Base-by-base conservation (phyloP, 2,113 vertebrate species). In the Fregetta grallaria region DNA sequence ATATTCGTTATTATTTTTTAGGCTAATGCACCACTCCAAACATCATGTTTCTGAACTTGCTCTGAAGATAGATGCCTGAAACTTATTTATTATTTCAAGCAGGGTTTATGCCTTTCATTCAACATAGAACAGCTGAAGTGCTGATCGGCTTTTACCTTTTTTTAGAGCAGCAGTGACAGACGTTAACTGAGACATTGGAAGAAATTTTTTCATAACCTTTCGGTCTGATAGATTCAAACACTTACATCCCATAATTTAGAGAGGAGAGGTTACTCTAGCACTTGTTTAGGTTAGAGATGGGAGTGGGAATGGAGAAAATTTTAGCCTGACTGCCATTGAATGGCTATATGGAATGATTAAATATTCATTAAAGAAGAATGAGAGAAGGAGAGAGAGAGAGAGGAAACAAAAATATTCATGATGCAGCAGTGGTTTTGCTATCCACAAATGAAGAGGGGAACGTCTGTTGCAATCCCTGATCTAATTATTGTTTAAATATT, bases 401-500 rank as follows among this genome's bases (percentile, higher is more conserved):
- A 27, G 38, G 72, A 71, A 87, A 86, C 34, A 92, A 83, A 91
- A 83, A 73, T 73, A 76, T 76, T 91, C 29, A 40, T 59, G 34
- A 52, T 68, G 40, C 53, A 88, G 38, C 34, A 36, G 23, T 80
- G 23, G 1, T 92, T 82, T 84, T 81, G 5, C 27, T n/a, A 72
- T 81, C 56, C 47, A 25, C 30, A 80, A 50, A 75, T 30, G 38
- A 78, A 81, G 84, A 87, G 42, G n/a, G 27, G 89, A 89, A 74
- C 21, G 9, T 93, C 76, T 56, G 21, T 58, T 89, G 50, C 70
- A 93, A 52, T 85, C 38, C 52, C 56, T 79, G 66, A 78, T 90
- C 70, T 88, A 90, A 88, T 95, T 82, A 75, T 79, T 94, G 49
- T 78, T 90, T 88, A 88, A 94, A 93, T 95, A 85, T 84, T 95